Base-by-base conservation (phyloP, 2,888 invertebrate species). In the Leistus spinibarbis region DNA sequence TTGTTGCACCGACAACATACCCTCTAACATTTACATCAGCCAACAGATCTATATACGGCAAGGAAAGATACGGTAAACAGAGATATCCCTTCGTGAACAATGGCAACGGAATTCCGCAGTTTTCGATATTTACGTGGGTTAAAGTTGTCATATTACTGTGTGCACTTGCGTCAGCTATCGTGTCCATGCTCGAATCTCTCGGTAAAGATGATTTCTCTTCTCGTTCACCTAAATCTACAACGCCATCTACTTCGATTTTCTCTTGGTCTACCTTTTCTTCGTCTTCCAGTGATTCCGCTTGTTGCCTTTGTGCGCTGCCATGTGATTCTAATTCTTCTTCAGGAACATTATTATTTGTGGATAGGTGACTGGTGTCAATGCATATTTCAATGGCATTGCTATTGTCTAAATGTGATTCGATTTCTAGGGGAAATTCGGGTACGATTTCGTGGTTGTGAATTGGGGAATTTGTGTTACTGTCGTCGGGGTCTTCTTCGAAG, bases 1-100 rank as follows among this genome's bases (percentile, higher is more conserved):
- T 99, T 16, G 98, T 98, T n/a, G 98, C 98, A 54, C 99, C 99
- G 76, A 98, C 94, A 62, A 97, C 89, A 85, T 94, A 95, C 62
- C 73, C 94, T 77, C 93, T 88, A 5, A 98, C 95, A 80, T 95
- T 94, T 2, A 93, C 90, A 85, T 98, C 96, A 67, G 92, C 92
- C 71, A 99, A 86, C 74, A 97, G 87, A 86, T 99, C 99, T 87
- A 98, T 90, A 84, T 97, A 98, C 79, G 98, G 96, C 78, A 99
- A 88, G 2, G 97, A 97, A 78, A 99, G 87, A 85, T 99, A 99
- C 17, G 99, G 99, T 84, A 98, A 90, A 85, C 98, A 98, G 16
- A 98, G 88, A 83, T 95, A 94, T 65, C 98, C 98, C 86, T 96
- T 93, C 53, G 93, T 91, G 86, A 97, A 98, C 73, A 98, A 88